These are phyloP conservation scores for Hymenopus coronatus DNA, from an alignment of 2,888 invertebrate genomes.

Conservation along the genomic window DNA sequence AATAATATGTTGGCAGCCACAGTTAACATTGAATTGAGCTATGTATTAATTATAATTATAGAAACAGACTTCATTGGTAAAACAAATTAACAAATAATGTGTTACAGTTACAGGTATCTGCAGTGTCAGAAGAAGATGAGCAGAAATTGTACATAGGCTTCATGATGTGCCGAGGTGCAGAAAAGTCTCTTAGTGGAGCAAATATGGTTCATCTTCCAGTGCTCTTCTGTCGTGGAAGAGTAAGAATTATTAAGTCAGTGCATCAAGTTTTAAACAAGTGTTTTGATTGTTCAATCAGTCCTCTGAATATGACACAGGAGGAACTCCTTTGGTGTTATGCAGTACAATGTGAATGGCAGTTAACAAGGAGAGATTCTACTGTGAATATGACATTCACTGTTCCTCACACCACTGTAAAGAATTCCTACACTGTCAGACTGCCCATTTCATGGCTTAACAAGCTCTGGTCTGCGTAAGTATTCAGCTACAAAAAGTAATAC, in stretches of 20 bases:
- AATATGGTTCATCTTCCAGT: conserved; percentile 47
- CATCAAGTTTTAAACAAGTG: conserved; percentile 46
- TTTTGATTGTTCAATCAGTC: conserved; percentile 53
- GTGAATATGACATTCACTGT: conserved; percentile 10
- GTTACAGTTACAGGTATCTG: background rate
- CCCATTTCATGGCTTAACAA: conserved; percentile 35
- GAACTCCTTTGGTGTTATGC: conserved; percentile 43
- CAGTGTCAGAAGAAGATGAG: background rate
- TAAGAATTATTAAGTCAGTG: conserved; percentile 46
- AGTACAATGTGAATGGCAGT: conserved; percentile 6
- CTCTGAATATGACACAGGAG: conserved; percentile 49
- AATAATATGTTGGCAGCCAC: too few species aligned
- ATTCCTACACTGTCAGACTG: conserved; percentile 40
- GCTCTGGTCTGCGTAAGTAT: conserved; percentile 40
- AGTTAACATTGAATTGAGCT: too few species aligned
- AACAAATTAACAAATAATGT: too few species aligned
- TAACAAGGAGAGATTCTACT: background rate
- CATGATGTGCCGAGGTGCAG: conserved; percentile 42
- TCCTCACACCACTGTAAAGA: conserved; percentile 29
- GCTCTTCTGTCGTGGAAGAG: conserved; percentile 51
- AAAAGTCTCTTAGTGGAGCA: conserved; percentile 22
- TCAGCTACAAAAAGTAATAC: too few species aligned
- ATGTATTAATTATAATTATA: too few species aligned
- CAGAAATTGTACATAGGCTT: conserved; percentile 40
- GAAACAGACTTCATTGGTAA: too few species aligned